Base-by-base conservation (phyloP, 1,140 invertebrate genomes). In the Drosophila lini region DNA sequence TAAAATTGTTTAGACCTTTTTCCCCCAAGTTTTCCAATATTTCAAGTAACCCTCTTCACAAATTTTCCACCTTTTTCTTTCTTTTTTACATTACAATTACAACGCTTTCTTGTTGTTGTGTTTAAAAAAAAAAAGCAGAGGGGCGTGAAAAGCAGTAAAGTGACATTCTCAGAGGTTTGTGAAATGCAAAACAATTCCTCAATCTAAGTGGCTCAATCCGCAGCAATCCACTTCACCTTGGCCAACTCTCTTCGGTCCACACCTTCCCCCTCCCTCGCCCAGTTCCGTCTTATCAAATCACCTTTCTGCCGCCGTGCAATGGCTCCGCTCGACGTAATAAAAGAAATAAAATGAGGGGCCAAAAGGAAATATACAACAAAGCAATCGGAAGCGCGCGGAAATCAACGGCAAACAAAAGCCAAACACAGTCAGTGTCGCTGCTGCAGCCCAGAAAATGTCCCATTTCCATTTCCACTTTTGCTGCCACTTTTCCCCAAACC, bases 301-400 rank as follows among this genome's bases (percentile, higher is more conserved):
- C 64, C 67, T 70, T 70, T 57, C 50, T 69, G 64, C 64, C 67
- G 55, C 41, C 45, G 64, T 52, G 47, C 67, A 56, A 40, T 38
- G 50, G n/a, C 50, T 19, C n/a, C 48, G 28, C 31, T 34, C 50
- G 50, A 53, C 19, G 50, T 36, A 70, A 70, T 56, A 70, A 70
- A 69, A 56, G 48, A 47, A 69, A 69, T 57, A 44, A 40, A 69
- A 69, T 40, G 45, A 28, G 19, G 62, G 38, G 63, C 63, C 53
- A 71, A 60, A 65, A 60, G 83, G 80, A 53, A 53, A 53, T 53
- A 53, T 86, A 81, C 76, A 85, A 86, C 81, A 85, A 85, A 81
- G 81, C 82, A 85, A 85, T 85, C 81, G 81, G 81, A 85, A 85
- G 82, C 81, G 61, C 50, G 55, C 82, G 81, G 82, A 85, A 85